Evolutionary conservation across 2,113 vertebrate genomes (phyloP).

Genomic region (Ochotona curzoniae): DNA sequence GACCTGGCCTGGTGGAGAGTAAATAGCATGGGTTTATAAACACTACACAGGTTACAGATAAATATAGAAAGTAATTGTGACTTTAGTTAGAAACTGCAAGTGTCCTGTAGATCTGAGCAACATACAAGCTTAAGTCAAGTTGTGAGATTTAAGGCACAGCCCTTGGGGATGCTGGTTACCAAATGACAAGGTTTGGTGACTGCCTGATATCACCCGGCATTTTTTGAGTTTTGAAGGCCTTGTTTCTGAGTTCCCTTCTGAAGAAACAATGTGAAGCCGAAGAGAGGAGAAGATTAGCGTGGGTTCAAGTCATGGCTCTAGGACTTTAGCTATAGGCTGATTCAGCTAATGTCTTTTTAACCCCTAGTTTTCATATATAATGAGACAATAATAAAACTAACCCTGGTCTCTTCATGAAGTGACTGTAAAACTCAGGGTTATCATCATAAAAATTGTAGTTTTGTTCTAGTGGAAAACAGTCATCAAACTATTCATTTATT

Average conservation of each 20-base stretch:
- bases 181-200: not conserved
- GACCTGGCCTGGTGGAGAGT: not conserved
- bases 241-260: not conserved
- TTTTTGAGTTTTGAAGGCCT: not conserved
- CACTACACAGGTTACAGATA: not conserved
- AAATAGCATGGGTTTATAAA: not conserved
- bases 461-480: not conserved
- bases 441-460: slow-evolving; percentile 67
- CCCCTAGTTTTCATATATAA: not conserved
- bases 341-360: slow-evolving; percentile 8
- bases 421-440: not conserved
- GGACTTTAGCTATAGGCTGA: not conserved
- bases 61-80: slow-evolving; percentile 1
- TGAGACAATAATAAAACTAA: not conserved
- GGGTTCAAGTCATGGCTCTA: not conserved
- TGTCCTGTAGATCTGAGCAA: not conserved
- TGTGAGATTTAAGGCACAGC: not conserved
- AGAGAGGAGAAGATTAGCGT: not conserved
- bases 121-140: not conserved
- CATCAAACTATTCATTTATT: not conserved
- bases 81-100: not conserved
- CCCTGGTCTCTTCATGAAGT: slow-evolving; percentile 28
- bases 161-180: not conserved
- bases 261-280: not conserved
- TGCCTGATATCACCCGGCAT: not conserved